Evolutionary conservation across 2,888 invertebrate species (phyloP).

Genomic region (Mycalesis mineus): DNA sequence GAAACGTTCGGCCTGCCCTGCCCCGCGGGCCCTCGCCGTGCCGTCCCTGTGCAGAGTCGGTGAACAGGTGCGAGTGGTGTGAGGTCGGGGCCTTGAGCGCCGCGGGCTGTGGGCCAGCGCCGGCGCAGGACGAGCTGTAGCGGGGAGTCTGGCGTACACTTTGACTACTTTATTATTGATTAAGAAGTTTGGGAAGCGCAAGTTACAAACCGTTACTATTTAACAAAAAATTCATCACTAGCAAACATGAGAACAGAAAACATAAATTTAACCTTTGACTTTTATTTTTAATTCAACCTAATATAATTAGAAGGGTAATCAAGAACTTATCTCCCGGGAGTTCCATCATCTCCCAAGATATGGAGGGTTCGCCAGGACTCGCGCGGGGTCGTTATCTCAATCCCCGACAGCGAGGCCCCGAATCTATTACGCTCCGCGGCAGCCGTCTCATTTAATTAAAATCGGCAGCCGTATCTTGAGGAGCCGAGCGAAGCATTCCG

Average conservation of each 20-base stretch:
- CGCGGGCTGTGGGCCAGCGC: conserved; percentile 1
- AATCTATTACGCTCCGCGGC: neutral
- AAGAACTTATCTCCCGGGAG: neutral
- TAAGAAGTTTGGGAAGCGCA: no score
- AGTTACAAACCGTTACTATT: no score
- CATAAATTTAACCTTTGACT: no score
- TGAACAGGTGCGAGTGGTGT: neutral
- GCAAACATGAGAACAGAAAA: no score
- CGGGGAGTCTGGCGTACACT: no score
- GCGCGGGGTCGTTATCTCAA: neutral
- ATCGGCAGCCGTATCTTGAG: conserved; percentile 31
- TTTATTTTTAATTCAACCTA: no score
- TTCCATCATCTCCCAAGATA: neutral
- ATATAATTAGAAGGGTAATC: no score
- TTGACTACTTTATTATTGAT: no score
- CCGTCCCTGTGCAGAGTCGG: no score
- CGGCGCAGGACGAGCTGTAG: neutral
- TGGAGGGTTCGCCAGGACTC: neutral
- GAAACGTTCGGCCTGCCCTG: conserved; percentile 6
- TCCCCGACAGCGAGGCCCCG: neutral
- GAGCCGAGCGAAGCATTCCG: conserved; percentile 18
- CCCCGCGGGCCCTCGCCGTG: neutral
- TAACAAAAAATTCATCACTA: no score
- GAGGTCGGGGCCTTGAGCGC: neutral
- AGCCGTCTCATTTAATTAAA: conserved; percentile 39